Percentiles rank a stretch among this genome's conserved stretches.
These are phyloP conservation scores for Tonatia bakeri DNA, from an alignment of 2,113 vertebrate genomes.

Conservation along the genomic window DNA sequence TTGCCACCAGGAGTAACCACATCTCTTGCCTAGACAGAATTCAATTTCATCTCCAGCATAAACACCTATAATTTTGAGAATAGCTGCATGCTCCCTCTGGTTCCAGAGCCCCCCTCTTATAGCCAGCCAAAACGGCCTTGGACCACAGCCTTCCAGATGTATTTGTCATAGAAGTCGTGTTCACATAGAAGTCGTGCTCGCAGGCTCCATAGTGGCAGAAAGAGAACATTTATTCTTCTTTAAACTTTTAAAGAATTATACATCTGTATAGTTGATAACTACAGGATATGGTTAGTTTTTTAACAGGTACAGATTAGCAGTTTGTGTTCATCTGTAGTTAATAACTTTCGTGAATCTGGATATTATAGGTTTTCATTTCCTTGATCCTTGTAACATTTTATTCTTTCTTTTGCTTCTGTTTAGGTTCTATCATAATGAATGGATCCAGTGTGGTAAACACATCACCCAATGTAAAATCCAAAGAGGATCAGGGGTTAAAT, in stretches of 20 bases:
- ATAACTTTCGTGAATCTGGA: neutral
- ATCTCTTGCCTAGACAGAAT: neutral
- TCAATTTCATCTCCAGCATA: neutral
- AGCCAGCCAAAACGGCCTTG: neutral
- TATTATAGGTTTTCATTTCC: neutral
- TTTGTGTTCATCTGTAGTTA: constrained; percentile 19
- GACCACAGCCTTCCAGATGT: neutral
- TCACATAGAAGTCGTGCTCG: neutral
- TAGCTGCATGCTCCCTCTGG: neutral
- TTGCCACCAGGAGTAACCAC: neutral
- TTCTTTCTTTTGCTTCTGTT: neutral
- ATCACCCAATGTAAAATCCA: constrained; percentile 80
- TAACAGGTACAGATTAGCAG: neutral
- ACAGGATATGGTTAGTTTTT: neutral
- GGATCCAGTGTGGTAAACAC: constrained; percentile 89
- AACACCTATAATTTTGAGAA: neutral
- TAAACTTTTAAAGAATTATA: neutral
- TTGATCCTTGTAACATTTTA: neutral
- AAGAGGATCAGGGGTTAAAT: constrained; percentile 89
- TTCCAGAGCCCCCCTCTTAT: neutral
- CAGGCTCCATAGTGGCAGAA: neutral
- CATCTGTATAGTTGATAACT: neutral
- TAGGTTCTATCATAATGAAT: constrained; percentile 92
- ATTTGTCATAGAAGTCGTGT: neutral
- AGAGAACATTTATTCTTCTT: neutral